Base-by-base conservation (phyloP, 2,888 invertebrate species). In the Ophonus ardosiacus region DNA sequence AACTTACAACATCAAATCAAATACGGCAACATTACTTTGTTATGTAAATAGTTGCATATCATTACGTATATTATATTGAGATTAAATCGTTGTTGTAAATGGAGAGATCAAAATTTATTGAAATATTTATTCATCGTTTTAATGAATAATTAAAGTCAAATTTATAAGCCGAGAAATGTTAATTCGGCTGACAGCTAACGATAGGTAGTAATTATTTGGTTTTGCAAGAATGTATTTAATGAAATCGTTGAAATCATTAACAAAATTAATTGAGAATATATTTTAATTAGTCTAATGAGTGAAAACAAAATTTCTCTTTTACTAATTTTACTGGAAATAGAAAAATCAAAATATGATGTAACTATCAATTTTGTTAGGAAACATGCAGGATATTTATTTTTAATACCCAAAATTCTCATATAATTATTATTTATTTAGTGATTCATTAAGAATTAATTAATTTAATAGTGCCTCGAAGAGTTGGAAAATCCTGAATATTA, bases 11-110 rank as follows among this genome's bases (percentile, higher is more conserved):
- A 51, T 51, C 43, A 51, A 51, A 51, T 51, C 43, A 51, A 51
- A 51, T 51, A 51, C 43, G 43, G 43, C 10, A 51, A 51, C 43
- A 51, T 51, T 40, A 71, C 38, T 40, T 71, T 40, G 40, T 71
- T 43, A 74, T 17, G 18, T 17, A 74, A 74, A 74, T 17, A 74
- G 8, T 43, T 43, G 71, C 71, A 74, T 74, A 74, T 74, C 71
- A 74, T 74, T 74, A 43, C 10, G 0, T 51, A 51, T 51, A 51
- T 10, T 51, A 13, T 51, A 51, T 51, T 51, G 13, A 51, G 43
- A 51, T 51, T 51, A 51, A 51, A 51, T 13, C 43, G 13, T 43
- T 43, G 43, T 8, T 51, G 3, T 0, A 51, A 51, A 51, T 51
- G 43, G 43, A 51, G 10, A 51, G 10, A 51, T 51, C 43, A 51